These are phyloP conservation scores for Leptinotarsa undecemlineata DNA, from an alignment of 1,140 invertebrate genomes.

Conservation along the genomic window DNA sequence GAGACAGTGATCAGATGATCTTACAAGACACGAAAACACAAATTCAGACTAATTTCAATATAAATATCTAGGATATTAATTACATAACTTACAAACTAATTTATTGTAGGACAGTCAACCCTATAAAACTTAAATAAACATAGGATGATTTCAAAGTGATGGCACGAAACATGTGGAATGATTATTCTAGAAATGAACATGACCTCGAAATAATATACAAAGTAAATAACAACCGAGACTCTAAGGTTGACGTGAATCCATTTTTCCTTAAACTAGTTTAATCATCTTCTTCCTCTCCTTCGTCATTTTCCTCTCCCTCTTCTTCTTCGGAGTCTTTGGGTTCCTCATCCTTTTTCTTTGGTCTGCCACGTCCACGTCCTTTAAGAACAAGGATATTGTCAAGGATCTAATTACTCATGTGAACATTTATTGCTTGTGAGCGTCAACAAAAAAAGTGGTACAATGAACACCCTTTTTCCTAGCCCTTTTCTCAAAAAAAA, in stretches of 20 bases:
- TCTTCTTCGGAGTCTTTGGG: conserved; percentile 45
- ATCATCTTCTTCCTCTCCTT: conserved; percentile 43
- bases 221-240: not conserved
- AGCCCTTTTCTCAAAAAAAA: too few species aligned
- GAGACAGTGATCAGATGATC: not conserved
- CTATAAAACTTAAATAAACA: not conserved
- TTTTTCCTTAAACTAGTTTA: conserved; percentile 16
- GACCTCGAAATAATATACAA: not conserved
- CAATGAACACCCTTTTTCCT: too few species aligned
- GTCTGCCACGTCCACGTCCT: conserved; percentile 43
- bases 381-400: conserved; percentile 3
- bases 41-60: conserved; percentile 11
- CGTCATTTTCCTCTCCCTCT: conserved; percentile 39
- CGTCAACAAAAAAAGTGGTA: too few species aligned
- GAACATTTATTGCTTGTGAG: not conserved
- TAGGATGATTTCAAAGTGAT: not conserved
- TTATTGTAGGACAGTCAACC: conserved; percentile 15
- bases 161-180: conserved; percentile 15
- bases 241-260: not conserved
- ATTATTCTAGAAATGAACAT: conserved; percentile 6
- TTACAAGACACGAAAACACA: conserved; percentile 7
- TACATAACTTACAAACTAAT: conserved; percentile 13
- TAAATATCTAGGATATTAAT: not conserved
- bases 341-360: conserved; percentile 47
- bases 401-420: conserved; percentile 6